These are phyloP conservation scores for Pheosia tremula DNA, from an alignment of 2,888 invertebrate genomes.

Conservation along the genomic window DNA sequence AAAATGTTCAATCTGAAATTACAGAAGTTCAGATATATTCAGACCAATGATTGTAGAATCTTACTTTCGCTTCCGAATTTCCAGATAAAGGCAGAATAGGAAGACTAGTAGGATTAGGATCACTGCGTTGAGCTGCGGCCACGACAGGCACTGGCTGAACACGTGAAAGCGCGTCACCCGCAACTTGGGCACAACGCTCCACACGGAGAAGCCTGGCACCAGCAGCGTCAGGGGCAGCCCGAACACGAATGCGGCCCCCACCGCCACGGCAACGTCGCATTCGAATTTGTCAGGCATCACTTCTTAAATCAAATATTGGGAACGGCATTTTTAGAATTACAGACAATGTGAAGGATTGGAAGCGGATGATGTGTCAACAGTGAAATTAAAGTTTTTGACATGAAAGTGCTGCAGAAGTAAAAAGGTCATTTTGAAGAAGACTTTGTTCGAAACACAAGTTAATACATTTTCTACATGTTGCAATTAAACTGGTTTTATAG, in stretches of 20 bases:
- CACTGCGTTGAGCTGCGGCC: slow-evolving; percentile 62
- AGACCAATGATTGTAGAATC: slow-evolving; percentile 15
- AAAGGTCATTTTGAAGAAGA: too few relatives aligned
- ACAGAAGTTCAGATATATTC: too few relatives aligned
- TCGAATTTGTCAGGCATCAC: slow-evolving; percentile 53
- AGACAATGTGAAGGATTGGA: not conserved
- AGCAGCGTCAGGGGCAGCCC: slow-evolving; percentile 67
- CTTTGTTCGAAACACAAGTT: too few relatives aligned
- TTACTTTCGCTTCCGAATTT: slow-evolving; percentile 73
- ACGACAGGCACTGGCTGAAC: slow-evolving; percentile 56
- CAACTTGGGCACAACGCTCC: slow-evolving; percentile 69
- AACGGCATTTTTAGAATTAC: slow-evolving; percentile 3
- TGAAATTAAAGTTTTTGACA: too few relatives aligned
- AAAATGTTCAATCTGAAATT: too few relatives aligned
- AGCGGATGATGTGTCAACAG: too few relatives aligned
- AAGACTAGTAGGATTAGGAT: slow-evolving; percentile 50
- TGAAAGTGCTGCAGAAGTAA: too few relatives aligned
- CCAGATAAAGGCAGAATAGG: slow-evolving; percentile 69
- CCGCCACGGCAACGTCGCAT: slow-evolving; percentile 42
- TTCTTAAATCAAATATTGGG: slow-evolving; percentile 8
- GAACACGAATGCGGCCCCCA: slow-evolving; percentile 58
- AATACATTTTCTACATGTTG: too few relatives aligned
- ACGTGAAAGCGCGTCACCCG: slow-evolving; percentile 61
- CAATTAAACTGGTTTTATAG: too few relatives aligned
- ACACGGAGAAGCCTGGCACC: slow-evolving; percentile 66